phyloP scores from a whole-genome alignment of 2,888 invertebrate genomes.

The Chrysodeixis includens region DNA sequence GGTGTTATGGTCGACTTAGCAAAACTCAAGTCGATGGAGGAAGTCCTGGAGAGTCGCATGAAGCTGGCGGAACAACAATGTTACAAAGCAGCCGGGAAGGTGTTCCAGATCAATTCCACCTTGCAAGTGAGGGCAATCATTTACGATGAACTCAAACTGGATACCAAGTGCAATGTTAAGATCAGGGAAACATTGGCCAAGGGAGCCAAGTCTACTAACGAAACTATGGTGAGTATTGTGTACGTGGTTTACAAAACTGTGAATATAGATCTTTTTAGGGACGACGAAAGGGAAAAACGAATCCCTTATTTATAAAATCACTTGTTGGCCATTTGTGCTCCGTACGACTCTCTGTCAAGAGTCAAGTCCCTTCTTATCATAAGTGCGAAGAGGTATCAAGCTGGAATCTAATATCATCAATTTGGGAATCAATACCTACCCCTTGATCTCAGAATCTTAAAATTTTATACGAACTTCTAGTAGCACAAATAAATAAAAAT shows the following conservation, averaged over 20 bases:
- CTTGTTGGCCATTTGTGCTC: too few relatives aligned
- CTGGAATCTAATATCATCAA: too few relatives aligned
- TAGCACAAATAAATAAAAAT: too few relatives aligned
- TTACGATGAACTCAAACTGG: slow-evolving; percentile 83
- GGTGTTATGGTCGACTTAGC: slow-evolving; percentile 76
- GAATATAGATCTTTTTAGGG: background rate
- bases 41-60: slow-evolving; percentile 68
- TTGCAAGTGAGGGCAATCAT: slow-evolving; percentile 80
- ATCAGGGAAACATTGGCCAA: slow-evolving; percentile 75
- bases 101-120: slow-evolving; percentile 81
- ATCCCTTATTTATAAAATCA: too few relatives aligned
- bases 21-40: slow-evolving; percentile 76
- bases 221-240: slow-evolving; percentile 73
- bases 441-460: too few relatives aligned
- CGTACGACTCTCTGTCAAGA: too few relatives aligned
- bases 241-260: too few relatives aligned
- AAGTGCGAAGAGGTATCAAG: too few relatives aligned
- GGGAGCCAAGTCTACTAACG: slow-evolving; percentile 84
- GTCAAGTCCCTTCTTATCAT: too few relatives aligned
- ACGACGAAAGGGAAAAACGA: too few relatives aligned
- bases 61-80: slow-evolving; percentile 74
- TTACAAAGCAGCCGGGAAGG: slow-evolving; percentile 75
- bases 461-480: too few relatives aligned
- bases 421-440: too few relatives aligned
- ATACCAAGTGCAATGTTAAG: slow-evolving; percentile 73